Conservation (phyloP, 2,888 invertebrate species). For the Chorisops tibialis region DNA sequence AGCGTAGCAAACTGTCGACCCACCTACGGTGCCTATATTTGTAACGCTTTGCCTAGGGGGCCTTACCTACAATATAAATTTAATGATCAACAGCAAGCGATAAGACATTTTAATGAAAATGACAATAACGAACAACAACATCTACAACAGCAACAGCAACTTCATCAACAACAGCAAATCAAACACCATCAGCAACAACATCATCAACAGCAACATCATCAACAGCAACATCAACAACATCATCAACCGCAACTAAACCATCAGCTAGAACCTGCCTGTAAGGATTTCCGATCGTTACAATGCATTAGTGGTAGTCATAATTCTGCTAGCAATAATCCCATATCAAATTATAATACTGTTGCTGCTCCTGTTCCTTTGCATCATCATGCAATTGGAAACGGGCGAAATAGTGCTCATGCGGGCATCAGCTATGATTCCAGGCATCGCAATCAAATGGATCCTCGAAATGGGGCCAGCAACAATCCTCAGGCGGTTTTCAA, state of each 20-base stretch:
- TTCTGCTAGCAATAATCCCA: constrained; percentile 6
- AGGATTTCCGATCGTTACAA: constrained; percentile 20
- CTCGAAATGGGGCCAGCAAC: not conserved
- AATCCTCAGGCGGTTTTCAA: not conserved
- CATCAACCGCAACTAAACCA: constrained; percentile 14
- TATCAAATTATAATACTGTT: constrained; percentile 21
- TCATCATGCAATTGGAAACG: not conserved
- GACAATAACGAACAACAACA: constrained; percentile 33
- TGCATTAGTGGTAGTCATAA: not conserved
- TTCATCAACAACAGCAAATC: too few relatives aligned
- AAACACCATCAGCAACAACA: constrained; percentile 22
- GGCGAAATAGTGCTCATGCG: not conserved
- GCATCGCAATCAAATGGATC: too few relatives aligned
- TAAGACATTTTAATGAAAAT: constrained; percentile 24
- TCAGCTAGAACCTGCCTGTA: constrained; percentile 15
- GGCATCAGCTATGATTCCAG: not conserved
- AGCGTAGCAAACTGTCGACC: constrained; percentile 32
- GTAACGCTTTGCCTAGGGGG: constrained; percentile 37
- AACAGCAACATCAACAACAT: constrained; percentile 15
- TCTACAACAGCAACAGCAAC: constrained; percentile 19
- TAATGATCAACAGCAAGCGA: constrained; percentile 33
- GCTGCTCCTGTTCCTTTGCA: not conserved
- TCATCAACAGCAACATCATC: constrained; percentile 10
- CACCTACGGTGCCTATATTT: constrained; percentile 38
- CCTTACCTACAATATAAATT: constrained; percentile 40